These are phyloP conservation scores for Galleria mellonella DNA, from an alignment of 1,140 invertebrate genomes.

Conservation along the genomic window DNA sequence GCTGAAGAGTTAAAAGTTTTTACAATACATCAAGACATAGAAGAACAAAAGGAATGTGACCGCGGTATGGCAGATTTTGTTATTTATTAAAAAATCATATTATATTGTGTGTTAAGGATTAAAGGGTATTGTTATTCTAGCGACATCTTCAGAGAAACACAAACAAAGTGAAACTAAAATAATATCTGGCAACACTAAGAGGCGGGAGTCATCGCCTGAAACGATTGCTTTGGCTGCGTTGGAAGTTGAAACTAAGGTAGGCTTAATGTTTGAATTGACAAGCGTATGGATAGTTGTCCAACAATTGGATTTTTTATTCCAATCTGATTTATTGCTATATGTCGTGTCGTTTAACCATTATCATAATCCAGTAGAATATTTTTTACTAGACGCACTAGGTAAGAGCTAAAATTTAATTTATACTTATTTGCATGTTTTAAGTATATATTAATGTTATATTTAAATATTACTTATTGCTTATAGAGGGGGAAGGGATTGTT, in stretches of 20 bases:
- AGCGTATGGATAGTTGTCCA: background rate
- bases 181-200: conserved; percentile 29
- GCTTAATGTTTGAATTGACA: background rate
- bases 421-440: too few species aligned
- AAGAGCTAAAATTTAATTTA: too few species aligned
- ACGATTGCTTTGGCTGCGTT: conserved; percentile 27
- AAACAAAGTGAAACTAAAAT: conserved; percentile 35
- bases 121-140: conserved; percentile 15
- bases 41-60: conserved; percentile 24
- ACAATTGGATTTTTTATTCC: too few species aligned
- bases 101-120: background rate
- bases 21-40: conserved; percentile 13
- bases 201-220: conserved; percentile 28
- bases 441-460: too few species aligned
- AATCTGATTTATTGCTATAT: too few species aligned
- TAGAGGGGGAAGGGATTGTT: too few species aligned
- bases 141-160: conserved; percentile 30
- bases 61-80: conserved; percentile 21
- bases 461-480: too few species aligned
- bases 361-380: too few species aligned
- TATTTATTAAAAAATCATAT: background rate
- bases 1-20: conserved; percentile 37
- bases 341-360: too few species aligned
- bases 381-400: too few species aligned
- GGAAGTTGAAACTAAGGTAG: conserved; percentile 37